A percentile compares a stretch with the other conserved stretches of the same genome.
phyloP scores from a whole-genome alignment of 2,113 vertebrate genomes.

The Actinemys pallida region DNA sequence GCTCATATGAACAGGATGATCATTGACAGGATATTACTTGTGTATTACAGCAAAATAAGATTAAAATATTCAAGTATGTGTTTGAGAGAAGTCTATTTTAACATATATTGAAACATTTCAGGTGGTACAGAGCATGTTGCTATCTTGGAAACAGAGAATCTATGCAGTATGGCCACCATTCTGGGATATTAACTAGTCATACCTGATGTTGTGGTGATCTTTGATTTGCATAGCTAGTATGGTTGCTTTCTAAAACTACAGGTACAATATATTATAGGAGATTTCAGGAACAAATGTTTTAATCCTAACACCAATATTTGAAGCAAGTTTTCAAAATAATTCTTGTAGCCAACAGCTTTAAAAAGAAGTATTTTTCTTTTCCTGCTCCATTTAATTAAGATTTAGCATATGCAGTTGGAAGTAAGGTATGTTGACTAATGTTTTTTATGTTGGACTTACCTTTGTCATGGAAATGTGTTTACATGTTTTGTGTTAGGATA shows the following conservation, averaged over 20 bases:
- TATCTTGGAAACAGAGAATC: constrained; percentile 19
- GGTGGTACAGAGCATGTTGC: not conserved
- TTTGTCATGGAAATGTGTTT: constrained; percentile 57
- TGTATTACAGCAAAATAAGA: not conserved
- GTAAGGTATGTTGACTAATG: not conserved
- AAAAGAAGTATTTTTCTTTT: not conserved
- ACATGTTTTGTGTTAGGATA: constrained; percentile 44
- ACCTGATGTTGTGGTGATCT: not conserved
- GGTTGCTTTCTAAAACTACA: not conserved
- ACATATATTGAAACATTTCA: not conserved
- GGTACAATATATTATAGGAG: not conserved
- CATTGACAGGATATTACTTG: constrained; percentile 41
- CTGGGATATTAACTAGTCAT: not conserved
- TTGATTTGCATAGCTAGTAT: not conserved
- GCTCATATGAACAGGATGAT: constrained; percentile 33
- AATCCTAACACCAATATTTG: not conserved
- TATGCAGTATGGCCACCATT: constrained; percentile 19
- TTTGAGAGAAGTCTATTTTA: constrained; percentile 22
- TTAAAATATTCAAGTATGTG: constrained; percentile 33
- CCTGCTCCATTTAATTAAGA: not conserved
- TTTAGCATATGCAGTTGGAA: not conserved
- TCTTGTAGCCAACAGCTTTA: not conserved
- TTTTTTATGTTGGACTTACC: constrained; percentile 20
- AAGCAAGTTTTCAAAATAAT: constrained; percentile 41
- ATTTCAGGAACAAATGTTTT: not conserved